These are phyloP conservation scores for Drosophila koepferae DNA, from an alignment of 2,888 invertebrate genomes.

Conservation along the genomic window DNA sequence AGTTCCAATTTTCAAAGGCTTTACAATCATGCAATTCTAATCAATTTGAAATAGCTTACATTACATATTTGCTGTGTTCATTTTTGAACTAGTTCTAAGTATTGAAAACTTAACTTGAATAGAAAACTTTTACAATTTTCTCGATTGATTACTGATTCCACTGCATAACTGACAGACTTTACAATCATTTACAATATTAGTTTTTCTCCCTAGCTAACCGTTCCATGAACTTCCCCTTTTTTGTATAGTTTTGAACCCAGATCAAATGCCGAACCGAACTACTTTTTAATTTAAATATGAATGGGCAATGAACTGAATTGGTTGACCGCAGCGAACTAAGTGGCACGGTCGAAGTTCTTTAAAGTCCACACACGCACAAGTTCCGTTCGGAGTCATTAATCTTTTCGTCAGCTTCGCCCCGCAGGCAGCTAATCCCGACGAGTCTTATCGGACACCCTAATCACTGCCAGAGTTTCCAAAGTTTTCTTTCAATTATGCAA, in stretches of 20 bases:
- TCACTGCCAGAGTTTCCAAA: slow-evolving; percentile 45
- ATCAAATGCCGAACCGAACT: slow-evolving; percentile 8
- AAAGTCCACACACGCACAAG: slow-evolving; percentile 20
- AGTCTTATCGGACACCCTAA: slow-evolving; percentile 47
- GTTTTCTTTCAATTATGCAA: slow-evolving; percentile 64
- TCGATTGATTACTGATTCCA: background rate
- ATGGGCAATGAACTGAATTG: slow-evolving; percentile 28
- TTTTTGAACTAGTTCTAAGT: background rate
- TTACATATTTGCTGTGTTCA: background rate
- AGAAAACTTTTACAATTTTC: too few relatives aligned
- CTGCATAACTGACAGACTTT: too few relatives aligned
- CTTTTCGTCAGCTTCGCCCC: slow-evolving; percentile 44
- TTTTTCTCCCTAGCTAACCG: background rate
- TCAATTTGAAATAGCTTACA: too few relatives aligned
- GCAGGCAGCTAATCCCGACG: slow-evolving; percentile 12
- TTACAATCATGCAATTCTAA: too few relatives aligned
- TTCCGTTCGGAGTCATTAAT: slow-evolving; percentile 45
- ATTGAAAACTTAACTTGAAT: background rate
- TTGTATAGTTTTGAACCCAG: slow-evolving; percentile 14
- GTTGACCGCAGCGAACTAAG: background rate
- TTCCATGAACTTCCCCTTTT: background rate
- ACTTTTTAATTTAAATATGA: slow-evolving; percentile 30
- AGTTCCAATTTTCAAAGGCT: background rate
- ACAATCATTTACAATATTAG: background rate
- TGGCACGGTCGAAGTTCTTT: slow-evolving; percentile 11